A percentile compares a stretch with the other conserved stretches of the same genome.
Conservation (phyloP, 2,888 invertebrate genomes). For the Crossocerus cetratus region DNA sequence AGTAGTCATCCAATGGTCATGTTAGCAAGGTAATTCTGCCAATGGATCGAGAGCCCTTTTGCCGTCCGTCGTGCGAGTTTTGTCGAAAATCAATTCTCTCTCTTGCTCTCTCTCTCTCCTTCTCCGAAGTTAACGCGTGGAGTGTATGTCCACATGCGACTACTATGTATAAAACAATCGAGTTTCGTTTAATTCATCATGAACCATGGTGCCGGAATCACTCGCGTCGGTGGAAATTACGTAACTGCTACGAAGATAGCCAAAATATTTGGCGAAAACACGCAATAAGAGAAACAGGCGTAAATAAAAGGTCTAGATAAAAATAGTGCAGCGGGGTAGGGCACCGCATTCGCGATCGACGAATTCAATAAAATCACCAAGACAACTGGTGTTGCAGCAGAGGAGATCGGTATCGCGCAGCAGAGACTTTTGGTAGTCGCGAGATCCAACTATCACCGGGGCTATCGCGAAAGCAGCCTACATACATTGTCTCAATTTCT, state of each 20-base stretch:
- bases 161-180: conserved; percentile 50
- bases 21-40: conserved; percentile 24
- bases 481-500: conserved; percentile 45
- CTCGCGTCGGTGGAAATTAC: conserved; percentile 65
- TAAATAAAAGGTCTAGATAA: conserved; percentile 62
- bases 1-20: conserved; percentile 30
- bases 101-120: not conserved
- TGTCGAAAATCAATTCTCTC: conserved; percentile 60
- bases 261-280: conserved; percentile 65
- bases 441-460: conserved; percentile 18
- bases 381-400: conserved; percentile 25
- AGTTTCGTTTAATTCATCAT: conserved; percentile 55
- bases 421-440: conserved; percentile 24
- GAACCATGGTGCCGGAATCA: conserved; percentile 55
- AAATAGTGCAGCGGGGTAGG: conserved; percentile 67
- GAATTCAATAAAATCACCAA: conserved; percentile 48
- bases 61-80: conserved; percentile 30
- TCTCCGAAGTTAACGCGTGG: conserved; percentile 30
- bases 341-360: conserved; percentile 50
- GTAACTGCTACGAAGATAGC: conserved; percentile 64
- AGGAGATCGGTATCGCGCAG: conserved; percentile 31
- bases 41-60: conserved; percentile 16
- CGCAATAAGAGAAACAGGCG: conserved; percentile 58
- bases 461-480: conserved; percentile 14
- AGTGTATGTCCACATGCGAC: conserved; percentile 41